These are phyloP conservation scores for Ornithorhynchus anatinus DNA, from an alignment of 2,113 vertebrate genomes.

Conservation along the genomic window DNA sequence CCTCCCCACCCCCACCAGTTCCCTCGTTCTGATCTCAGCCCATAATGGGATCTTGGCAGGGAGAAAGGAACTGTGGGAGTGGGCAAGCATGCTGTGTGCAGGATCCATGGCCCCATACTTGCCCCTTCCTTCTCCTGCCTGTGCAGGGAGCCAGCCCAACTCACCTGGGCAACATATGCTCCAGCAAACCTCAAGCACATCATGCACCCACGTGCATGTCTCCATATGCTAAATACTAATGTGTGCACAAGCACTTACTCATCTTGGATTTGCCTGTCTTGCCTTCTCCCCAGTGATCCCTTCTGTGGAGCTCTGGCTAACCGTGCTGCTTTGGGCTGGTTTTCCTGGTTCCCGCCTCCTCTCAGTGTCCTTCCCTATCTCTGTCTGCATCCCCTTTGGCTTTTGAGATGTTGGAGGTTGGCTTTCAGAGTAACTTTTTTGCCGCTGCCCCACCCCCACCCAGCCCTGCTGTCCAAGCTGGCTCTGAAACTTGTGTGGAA, in stretches of 20 bases:
- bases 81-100: rapidly evolving
- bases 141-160: too few species aligned
- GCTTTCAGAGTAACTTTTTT: too few species aligned
- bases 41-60: too few species aligned
- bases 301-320: not conserved
- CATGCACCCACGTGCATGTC: not conserved
- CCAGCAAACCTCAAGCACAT: too few species aligned
- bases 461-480: not conserved
- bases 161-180: rapidly evolving
- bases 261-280: rapidly evolving
- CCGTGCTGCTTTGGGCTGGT: conserved; percentile 46
- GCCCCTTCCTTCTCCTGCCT: too few species aligned
- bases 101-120: too few species aligned
- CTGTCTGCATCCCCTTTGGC: rapidly evolving
- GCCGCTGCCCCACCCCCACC: not conserved
- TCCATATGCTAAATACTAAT: not conserved
- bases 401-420: not conserved
- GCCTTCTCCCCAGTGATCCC: too few species aligned
- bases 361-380: rapidly evolving
- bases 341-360: not conserved
- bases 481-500: too few species aligned
- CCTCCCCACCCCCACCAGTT: not conserved
- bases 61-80: not conserved
- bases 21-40: not conserved
- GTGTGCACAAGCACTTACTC: not conserved